Conservation (phyloP, 2,113 vertebrate genomes). For the Rhea pennata region DNA sequence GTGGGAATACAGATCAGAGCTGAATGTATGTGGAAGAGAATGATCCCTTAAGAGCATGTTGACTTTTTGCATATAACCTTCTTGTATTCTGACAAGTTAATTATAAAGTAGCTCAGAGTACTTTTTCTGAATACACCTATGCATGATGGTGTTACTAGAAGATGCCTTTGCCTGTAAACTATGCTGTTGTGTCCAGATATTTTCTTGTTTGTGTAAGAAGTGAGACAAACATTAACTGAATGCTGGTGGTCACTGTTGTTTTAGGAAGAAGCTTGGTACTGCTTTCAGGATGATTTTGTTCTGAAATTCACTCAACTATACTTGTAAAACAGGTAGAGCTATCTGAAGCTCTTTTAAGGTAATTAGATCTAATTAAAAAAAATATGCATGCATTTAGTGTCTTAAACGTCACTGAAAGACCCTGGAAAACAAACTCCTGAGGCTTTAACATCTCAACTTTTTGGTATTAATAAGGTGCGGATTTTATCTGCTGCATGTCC, state of each 20-base stretch:
- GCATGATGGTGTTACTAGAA: not conserved
- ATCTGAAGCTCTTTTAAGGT: not conserved
- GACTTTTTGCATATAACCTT: not conserved
- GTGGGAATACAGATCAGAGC: slow-evolving; percentile 32
- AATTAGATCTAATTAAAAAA: not conserved
- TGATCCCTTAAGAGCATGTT: not conserved
- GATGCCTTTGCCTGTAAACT: not conserved
- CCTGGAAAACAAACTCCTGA: not conserved
- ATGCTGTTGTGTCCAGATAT: not conserved
- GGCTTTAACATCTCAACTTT: not conserved
- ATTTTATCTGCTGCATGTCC: not conserved
- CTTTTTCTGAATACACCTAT: not conserved
- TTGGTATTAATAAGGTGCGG: not conserved
- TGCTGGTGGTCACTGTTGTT: not conserved
- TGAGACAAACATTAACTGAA: not conserved
- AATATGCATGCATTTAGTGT: not conserved
- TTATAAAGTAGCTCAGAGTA: not conserved
- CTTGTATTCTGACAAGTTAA: not conserved
- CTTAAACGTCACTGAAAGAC: not conserved
- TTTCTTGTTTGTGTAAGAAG: not conserved
- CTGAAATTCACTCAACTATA: not conserved
- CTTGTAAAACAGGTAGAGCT: not conserved
- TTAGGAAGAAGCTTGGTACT: not conserved
- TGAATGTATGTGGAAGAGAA: not conserved
- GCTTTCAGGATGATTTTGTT: not conserved